These are phyloP conservation scores for Psix sp. DNA, from an alignment of 1,140 invertebrate genomes.

Conservation along the genomic window DNA sequence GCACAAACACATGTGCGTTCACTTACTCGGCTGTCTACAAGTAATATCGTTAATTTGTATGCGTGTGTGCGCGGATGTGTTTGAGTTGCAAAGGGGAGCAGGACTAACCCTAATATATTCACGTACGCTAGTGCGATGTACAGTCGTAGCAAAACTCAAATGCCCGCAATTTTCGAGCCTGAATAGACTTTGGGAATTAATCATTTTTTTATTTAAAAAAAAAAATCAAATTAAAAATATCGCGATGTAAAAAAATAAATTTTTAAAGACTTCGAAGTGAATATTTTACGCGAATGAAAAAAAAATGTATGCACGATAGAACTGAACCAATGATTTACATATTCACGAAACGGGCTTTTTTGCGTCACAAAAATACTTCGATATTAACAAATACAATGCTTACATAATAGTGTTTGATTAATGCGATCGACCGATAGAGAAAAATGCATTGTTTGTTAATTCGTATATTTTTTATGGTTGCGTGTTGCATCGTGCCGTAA, in stretches of 20 bases:
- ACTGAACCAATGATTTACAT: too few species aligned
- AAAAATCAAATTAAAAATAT: too few species aligned
- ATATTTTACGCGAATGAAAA: too few species aligned
- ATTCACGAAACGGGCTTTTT: slow-evolving; percentile 8
- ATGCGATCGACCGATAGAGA: slow-evolving; percentile 6
- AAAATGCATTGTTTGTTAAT: slow-evolving; percentile 33
- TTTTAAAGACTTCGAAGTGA: too few species aligned
- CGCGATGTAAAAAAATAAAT: too few species aligned
- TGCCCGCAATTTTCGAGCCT: slow-evolving; percentile 42
- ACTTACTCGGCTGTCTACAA: slow-evolving; percentile 58
- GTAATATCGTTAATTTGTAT: slow-evolving; percentile 76
- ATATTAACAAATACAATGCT: slow-evolving; percentile 27
- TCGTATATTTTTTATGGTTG: slow-evolving; percentile 25
- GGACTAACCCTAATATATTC: slow-evolving; percentile 75
- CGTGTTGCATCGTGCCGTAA: slow-evolving; percentile 15
- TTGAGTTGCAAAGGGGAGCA: slow-evolving; percentile 72
- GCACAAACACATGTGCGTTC: slow-evolving; percentile 39
- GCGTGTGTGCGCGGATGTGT: slow-evolving; percentile 61
- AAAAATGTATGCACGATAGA: too few species aligned
- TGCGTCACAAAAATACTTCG: slow-evolving; percentile 21
- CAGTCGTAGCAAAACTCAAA: slow-evolving; percentile 69
- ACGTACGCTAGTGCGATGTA: slow-evolving; percentile 69
- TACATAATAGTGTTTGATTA: slow-evolving; percentile 33
- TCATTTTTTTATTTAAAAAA: too few species aligned
- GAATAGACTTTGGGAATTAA: neutral